Evolutionary conservation across 2,888 invertebrate genomes (phyloP).

Genomic region (Mesorhabditis belari): DNA sequence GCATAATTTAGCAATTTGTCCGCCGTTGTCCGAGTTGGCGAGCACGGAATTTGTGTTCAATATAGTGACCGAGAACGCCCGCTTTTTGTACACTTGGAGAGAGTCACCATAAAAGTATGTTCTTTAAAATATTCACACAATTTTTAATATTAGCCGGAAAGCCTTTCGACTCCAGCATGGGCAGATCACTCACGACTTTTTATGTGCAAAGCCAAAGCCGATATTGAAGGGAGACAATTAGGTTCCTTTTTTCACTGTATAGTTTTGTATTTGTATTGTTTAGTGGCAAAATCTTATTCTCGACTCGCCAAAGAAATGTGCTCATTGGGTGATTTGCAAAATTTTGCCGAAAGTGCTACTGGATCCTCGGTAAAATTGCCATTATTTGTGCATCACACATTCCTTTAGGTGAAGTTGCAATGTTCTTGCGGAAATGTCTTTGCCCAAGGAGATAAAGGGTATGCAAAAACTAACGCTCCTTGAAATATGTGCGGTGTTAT

Average conservation of each 20-base stretch:
- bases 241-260: too few species aligned
- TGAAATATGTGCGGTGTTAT: not conserved
- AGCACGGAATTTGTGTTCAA: too few species aligned
- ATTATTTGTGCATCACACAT: not conserved
- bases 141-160: too few species aligned
- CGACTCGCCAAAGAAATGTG: slow-evolving; percentile 32
- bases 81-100: too few species aligned
- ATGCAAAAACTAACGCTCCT: not conserved
- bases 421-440: slow-evolving; percentile 5
- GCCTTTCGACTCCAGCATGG: slow-evolving; percentile 48
- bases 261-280: too few species aligned
- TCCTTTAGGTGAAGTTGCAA: not conserved
- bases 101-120: too few species aligned
- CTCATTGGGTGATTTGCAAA: slow-evolving; percentile 7
- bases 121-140: too few species aligned
- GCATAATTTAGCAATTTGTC: too few species aligned
- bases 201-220: slow-evolving; percentile 39
- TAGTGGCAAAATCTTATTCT: slow-evolving; percentile 30
- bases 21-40: too few species aligned
- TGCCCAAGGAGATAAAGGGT: slow-evolving; percentile 6
- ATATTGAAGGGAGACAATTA: too few species aligned
- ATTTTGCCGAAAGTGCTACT: not conserved
- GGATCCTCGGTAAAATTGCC: not conserved
- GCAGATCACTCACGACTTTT: slow-evolving; percentile 35
- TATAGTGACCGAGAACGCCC: too few species aligned